Evolutionary conservation across 2,113 vertebrate species (phyloP).

Genomic region (Hyla sarda): DNA sequence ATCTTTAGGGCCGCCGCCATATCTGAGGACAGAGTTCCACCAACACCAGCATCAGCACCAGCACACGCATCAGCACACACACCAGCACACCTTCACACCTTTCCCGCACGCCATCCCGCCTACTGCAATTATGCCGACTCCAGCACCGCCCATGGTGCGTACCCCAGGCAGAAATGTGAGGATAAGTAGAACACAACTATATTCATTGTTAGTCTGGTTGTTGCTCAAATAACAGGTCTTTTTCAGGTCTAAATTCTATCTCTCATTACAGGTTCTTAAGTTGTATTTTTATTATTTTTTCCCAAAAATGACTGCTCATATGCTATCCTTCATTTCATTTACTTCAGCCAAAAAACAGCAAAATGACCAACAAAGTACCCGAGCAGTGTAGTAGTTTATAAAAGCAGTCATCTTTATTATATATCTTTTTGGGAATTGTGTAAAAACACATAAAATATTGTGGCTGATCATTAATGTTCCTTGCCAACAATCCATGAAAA

Average conservation of each 20-base stretch:
- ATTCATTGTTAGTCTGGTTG: constrained; percentile 58
- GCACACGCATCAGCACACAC: constrained; percentile 97
- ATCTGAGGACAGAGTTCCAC: constrained; percentile 98
- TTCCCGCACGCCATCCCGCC: constrained; percentile 94
- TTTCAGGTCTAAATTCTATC: neutral
- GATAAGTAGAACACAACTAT: constrained; percentile 87
- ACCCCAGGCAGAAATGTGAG: constrained; percentile 98
- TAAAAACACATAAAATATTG: constrained; percentile 22
- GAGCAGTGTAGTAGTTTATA: neutral
- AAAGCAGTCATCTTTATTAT: neutral
- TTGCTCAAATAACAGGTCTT: neutral
- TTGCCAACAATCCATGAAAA: constrained; percentile 14
- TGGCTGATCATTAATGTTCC: neutral
- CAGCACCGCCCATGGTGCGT: constrained; percentile 99
- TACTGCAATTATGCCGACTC: constrained; percentile 94
- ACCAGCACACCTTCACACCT: constrained; percentile 99
- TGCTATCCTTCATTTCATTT: neutral
- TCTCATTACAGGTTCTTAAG: neutral
- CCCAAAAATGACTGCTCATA: neutral
- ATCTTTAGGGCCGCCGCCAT: constrained; percentile 92
- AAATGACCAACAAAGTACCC: neutral
- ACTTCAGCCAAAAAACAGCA: neutral
- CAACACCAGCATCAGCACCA: constrained; percentile 93
- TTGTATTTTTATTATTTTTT: neutral
- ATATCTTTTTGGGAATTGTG: neutral